Evolutionary conservation across 1,140 invertebrate genomes (phyloP).

Genomic region (Drosophila seguyi): DNA sequence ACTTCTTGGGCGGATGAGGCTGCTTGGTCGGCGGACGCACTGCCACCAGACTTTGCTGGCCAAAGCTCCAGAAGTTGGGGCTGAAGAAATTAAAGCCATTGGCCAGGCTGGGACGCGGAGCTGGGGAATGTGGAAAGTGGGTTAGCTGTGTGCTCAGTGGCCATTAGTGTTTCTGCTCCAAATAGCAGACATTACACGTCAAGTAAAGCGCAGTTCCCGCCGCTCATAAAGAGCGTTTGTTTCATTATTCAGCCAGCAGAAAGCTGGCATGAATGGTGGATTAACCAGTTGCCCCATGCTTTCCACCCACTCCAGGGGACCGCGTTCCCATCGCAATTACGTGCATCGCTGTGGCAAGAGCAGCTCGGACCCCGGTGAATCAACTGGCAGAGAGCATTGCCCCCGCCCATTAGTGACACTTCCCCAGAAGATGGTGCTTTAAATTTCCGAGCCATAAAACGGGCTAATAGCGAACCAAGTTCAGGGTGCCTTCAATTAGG

Average conservation of each 20-base stretch:
- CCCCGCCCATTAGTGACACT: slow-evolving; percentile 43
- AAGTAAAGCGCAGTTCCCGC: slow-evolving; percentile 76
- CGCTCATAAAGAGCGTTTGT: slow-evolving; percentile 56
- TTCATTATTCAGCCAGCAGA: slow-evolving; percentile 25
- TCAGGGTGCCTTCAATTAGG: slow-evolving; percentile 45
- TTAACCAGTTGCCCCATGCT: slow-evolving; percentile 49
- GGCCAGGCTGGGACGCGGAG: slow-evolving; percentile 67
- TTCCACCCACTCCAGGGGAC: slow-evolving; percentile 48
- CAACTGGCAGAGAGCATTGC: slow-evolving; percentile 26
- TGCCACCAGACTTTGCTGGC: slow-evolving; percentile 64
- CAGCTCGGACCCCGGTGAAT: slow-evolving; percentile 24
- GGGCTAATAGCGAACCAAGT: slow-evolving; percentile 60
- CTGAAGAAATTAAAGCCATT: slow-evolving; percentile 74
- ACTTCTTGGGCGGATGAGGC: slow-evolving; percentile 86
- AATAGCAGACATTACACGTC: slow-evolving; percentile 73
- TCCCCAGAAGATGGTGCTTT: slow-evolving; percentile 3
- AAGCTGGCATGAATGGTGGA: slow-evolving; percentile 50
- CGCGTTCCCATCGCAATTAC: slow-evolving; percentile 57
- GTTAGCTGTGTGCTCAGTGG: slow-evolving; percentile 58
- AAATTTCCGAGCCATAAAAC: slow-evolving; percentile 55
- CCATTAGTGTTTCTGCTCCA: slow-evolving; percentile 76
- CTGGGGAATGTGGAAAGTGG: slow-evolving; percentile 52
- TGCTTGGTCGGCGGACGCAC: slow-evolving; percentile 58
- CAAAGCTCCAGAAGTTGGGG: slow-evolving; percentile 69
- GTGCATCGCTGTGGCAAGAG: slow-evolving; percentile 49